Percentiles rank a stretch among this genome's conserved stretches.
These are phyloP conservation scores for Cryptocephalus moraei DNA, from an alignment of 2,888 invertebrate genomes.

Conservation along the genomic window DNA sequence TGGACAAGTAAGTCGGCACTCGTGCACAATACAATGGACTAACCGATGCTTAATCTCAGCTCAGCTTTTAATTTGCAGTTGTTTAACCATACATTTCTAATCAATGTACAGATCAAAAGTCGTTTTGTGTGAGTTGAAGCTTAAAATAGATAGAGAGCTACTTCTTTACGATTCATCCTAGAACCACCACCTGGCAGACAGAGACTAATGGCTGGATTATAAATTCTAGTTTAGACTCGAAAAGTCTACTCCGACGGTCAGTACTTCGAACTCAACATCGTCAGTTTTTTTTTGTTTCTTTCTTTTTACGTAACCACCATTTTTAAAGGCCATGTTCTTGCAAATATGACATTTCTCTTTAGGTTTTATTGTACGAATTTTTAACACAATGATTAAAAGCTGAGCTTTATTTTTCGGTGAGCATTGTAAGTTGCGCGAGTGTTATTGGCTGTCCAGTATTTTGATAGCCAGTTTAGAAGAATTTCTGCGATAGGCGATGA, in stretches of 20 bases:
- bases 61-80: constrained; percentile 42
- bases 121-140: constrained; percentile 35
- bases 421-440: constrained; percentile 38
- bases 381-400: constrained; percentile 35
- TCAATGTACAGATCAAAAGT: constrained; percentile 32
- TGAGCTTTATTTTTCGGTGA: constrained; percentile 37
- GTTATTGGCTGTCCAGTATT: constrained; percentile 36
- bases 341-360: constrained; percentile 34
- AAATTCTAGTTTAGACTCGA: constrained; percentile 9
- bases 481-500: constrained; percentile 72
- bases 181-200: constrained; percentile 12
- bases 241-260: constrained; percentile 11
- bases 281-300: too few species aligned
- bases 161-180: constrained; percentile 12
- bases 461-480: constrained; percentile 36
- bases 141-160: constrained; percentile 28
- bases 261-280: neutral
- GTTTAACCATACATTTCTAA: constrained; percentile 36
- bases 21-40: constrained; percentile 41
- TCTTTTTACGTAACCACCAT: too few species aligned
- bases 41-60: constrained; percentile 41
- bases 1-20: constrained; percentile 35
- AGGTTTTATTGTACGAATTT: constrained; percentile 21
- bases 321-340: constrained; percentile 38
- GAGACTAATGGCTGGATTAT: constrained; percentile 14